Conservation (phyloP, 2,888 invertebrate species). For the Dynastes hyllus region DNA sequence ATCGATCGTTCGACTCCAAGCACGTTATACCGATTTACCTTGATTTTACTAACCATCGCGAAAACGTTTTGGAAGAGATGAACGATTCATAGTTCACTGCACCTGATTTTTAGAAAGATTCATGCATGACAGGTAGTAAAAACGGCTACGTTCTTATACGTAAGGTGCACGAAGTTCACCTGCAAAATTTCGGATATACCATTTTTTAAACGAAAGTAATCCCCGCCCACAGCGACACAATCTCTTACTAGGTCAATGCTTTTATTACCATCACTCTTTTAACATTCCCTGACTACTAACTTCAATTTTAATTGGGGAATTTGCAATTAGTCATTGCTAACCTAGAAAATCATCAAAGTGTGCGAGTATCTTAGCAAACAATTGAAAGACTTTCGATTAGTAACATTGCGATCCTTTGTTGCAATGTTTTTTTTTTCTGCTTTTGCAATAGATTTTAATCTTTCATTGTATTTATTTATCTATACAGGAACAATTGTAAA, state of each 20-base stretch:
- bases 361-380: conserved; percentile 5
- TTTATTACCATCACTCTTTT: conserved; percentile 39
- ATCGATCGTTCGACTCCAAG: conserved; percentile 58
- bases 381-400: conserved; percentile 6
- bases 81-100: conserved; percentile 57
- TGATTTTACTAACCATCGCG: conserved; percentile 57
- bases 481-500: conserved; percentile 14
- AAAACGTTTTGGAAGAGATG: conserved; percentile 56
- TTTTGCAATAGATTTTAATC: conserved; percentile 3
- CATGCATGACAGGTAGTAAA: conserved; percentile 36
- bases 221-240: conserved; percentile 51
- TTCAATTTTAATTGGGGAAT: conserved; percentile 11
- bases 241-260: conserved; percentile 51
- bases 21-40: conserved; percentile 57
- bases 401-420: conserved; percentile 1
- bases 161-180: conserved; percentile 37
- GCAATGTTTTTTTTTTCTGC: background rate
- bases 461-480: conserved; percentile 6
- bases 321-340: conserved; percentile 15
- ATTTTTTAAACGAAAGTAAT: conserved; percentile 35
- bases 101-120: conserved; percentile 47
- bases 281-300: conserved; percentile 7
- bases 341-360: conserved; percentile 31
- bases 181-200: conserved; percentile 24
- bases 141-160: conserved; percentile 14